Evolutionary conservation across 1,140 invertebrate genomes (phyloP).

Genomic region (Lepidostoma basale): DNA sequence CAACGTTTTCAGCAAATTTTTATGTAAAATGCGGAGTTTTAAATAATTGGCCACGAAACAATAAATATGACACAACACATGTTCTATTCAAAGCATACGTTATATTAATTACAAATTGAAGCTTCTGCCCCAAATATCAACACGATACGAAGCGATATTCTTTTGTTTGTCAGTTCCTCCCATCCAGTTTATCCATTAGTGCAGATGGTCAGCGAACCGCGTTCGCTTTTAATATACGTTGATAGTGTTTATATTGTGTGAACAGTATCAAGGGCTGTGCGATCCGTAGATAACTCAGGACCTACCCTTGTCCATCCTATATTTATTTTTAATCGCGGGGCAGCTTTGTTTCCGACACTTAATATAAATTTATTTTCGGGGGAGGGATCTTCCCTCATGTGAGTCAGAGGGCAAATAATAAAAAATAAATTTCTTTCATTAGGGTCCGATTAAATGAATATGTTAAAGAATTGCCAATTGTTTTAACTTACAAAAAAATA

Average conservation of each 20-base stretch:
- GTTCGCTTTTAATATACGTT: slow-evolving; percentile 2
- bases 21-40: too few species aligned
- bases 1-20: too few species aligned
- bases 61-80: too few species aligned
- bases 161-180: too few species aligned
- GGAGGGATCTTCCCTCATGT: not conserved
- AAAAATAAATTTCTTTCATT: not conserved
- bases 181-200: slow-evolving; percentile 19
- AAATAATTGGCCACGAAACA: too few species aligned
- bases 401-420: not conserved
- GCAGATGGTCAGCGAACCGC: slow-evolving; percentile 9
- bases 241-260: slow-evolving; percentile 21
- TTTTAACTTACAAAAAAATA: too few species aligned
- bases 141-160: too few species aligned
- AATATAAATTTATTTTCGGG: slow-evolving; percentile 35
- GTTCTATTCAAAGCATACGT: too few species aligned
- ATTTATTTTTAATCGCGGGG: slow-evolving; percentile 46
- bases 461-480: too few species aligned
- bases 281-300: not conserved
- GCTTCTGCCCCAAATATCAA: too few species aligned
- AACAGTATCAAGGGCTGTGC: not conserved
- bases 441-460: too few species aligned
- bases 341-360: slow-evolving; percentile 31
- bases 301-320: slow-evolving; percentile 35
- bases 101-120: too few species aligned